A percentile compares a stretch with the other conserved stretches of the same genome.
Evolutionary conservation across 2,888 invertebrate species (phyloP).

Genomic region (Deilephila elpenor): DNA sequence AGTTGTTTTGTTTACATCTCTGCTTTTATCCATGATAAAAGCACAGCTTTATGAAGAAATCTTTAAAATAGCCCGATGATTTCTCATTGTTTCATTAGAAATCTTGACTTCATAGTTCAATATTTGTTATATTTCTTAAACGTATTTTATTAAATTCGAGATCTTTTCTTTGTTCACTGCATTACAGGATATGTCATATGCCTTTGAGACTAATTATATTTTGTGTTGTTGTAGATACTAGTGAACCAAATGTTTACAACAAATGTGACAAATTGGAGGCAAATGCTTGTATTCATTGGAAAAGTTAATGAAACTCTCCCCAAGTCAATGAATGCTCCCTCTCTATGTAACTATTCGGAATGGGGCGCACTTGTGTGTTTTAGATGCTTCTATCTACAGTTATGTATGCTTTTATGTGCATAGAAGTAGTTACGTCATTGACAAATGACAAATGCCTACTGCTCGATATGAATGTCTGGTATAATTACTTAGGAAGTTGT

Average conservation of each 20-base stretch:
- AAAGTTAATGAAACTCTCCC: conserved; percentile 82
- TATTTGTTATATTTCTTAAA: no score
- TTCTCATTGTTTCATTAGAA: no score
- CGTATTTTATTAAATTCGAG: no score
- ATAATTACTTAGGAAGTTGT: no score
- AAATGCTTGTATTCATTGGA: conserved; percentile 78
- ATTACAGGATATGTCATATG: neutral
- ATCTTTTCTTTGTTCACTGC: no score
- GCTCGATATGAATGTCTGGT: neutral
- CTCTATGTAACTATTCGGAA: conserved; percentile 23
- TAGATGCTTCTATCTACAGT: neutral
- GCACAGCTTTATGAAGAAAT: no score
- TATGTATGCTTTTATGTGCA: neutral
- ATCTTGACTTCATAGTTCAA: neutral
- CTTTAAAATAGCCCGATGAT: no score
- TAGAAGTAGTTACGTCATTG: no score
- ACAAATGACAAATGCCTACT: no score
- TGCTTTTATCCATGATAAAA: neutral
- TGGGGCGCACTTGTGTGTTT: conserved; percentile 20
- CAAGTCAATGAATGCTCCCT: conserved; percentile 63
- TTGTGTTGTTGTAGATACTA: no score
- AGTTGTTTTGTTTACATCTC: neutral
- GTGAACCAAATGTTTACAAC: conserved; percentile 61
- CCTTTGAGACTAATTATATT: neutral
- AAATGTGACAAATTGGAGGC: conserved; percentile 69